Evolutionary conservation across 2,888 invertebrate genomes (phyloP).

Genomic region (Hoplodrina blanda): DNA sequence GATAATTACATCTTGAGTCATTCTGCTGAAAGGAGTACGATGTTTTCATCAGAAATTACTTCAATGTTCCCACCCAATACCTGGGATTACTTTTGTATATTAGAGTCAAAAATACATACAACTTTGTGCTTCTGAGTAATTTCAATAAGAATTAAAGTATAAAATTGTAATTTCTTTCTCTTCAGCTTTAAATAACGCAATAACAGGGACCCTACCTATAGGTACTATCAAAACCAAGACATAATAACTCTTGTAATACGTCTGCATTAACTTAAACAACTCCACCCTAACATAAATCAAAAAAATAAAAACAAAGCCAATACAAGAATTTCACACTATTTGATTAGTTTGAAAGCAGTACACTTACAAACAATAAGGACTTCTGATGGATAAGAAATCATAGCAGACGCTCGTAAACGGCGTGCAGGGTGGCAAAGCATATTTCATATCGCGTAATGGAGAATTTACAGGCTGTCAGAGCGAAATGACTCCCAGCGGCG

Average conservation of each 20-base stretch:
- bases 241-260: constrained; percentile 14
- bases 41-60: constrained; percentile 69
- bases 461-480: constrained; percentile 90
- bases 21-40: constrained; percentile 73
- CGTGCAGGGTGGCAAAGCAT: constrained; percentile 79
- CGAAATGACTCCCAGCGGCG: constrained; percentile 89
- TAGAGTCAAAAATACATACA: background rate
- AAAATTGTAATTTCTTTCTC: constrained; percentile 3
- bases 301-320: background rate
- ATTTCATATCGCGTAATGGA: constrained; percentile 91
- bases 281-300: background rate
- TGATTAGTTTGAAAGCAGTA: constrained; percentile 58
- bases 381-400: constrained; percentile 77
- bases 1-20: constrained; percentile 76
- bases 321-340: constrained; percentile 27
- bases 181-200: constrained; percentile 1
- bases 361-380: constrained; percentile 65
- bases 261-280: constrained; percentile 16
- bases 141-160: constrained; percentile 1
- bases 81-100: constrained; percentile 63
- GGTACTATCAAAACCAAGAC: constrained; percentile 34
- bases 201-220: background rate
- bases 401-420: constrained; percentile 79
- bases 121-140: constrained; percentile 3
- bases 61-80: constrained; percentile 51